Percentiles rank a stretch among this genome's conserved stretches.
phyloP scores from a whole-genome alignment of 1,140 invertebrate genomes.

The Caenorhabditis remanei region DNA sequence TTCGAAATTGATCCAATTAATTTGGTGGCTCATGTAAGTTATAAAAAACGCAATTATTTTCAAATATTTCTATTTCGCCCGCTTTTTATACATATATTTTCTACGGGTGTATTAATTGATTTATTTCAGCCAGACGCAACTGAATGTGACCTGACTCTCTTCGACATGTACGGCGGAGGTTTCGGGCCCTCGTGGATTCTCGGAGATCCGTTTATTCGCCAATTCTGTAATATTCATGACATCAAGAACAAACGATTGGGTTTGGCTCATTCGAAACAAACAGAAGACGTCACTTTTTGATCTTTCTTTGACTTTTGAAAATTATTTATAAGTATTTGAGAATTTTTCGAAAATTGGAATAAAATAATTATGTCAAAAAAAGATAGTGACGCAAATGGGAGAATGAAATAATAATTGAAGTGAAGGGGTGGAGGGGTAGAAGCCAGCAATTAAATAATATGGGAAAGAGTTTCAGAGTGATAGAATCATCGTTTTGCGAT shows the following conservation, averaged over 20 bases:
- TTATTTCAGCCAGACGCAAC: background rate
- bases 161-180: constrained; percentile 36
- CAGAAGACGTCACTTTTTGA: constrained; percentile 37
- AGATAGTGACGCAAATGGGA: background rate
- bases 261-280: constrained; percentile 51
- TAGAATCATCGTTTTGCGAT: background rate
- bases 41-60: background rate
- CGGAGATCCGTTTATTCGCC: constrained; percentile 61
- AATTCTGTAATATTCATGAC: constrained; percentile 61
- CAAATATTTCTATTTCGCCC: background rate
- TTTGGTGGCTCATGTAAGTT: constrained; percentile 46
- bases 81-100: too few species aligned
- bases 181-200: constrained; percentile 54
- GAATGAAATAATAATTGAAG: background rate
- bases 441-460: background rate
- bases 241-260: constrained; percentile 57
- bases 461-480: background rate
- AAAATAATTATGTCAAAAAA: constrained; percentile 10
- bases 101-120: too few species aligned
- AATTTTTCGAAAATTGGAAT: background rate
- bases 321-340: background rate
- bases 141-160: constrained; percentile 49
- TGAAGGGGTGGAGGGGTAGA: background rate
- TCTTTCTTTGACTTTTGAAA: background rate
- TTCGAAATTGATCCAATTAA: constrained; percentile 51